Base-by-base conservation (phyloP, 2,797 vertebrate genomes). In the Propithecus perrieri region DNA sequence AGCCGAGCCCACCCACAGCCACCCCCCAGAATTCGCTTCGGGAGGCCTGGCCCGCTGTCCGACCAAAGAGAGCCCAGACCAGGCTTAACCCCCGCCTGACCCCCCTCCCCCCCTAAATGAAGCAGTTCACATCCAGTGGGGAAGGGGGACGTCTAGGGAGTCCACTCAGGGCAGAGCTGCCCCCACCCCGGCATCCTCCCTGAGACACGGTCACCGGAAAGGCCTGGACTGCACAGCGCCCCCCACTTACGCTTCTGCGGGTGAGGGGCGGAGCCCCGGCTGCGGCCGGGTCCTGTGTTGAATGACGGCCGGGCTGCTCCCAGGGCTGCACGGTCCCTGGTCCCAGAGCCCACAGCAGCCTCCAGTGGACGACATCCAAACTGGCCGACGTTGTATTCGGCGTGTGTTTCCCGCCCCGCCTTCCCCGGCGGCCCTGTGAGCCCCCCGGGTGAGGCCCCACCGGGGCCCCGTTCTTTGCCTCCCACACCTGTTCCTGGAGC, bases 401-500 rank as follows among this genome's bases (percentile, higher is more conserved):
- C 11, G 0, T 48, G 50, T 15, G 17, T 26, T 10, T 10, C 24
- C 15, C 3, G 0, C 17, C 53, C 8, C 30, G 5, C 20, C 30
- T 8, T 15, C 22, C 75, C 22, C 10, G 11, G 50, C 1, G 33
- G 28, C 7, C 12, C 38, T 3, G 15, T 12, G 48, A 46, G 46
- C 28, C 41, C 14, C 0, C 48, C 2, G 33, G 10, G 4, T 5
- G 7, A 3, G n/a, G 24, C 24, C 50, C 8, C 28, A 53, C 50
- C 7, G 20, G 22, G 14, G 12, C 10, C 30, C 18, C 22, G 24
- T 48, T 22, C 76, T 63, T 17, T 38, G 12, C 57, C 33, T 57
- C 15, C 46, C 2, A 4, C 7, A 4, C 59, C 26, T 20, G 48
- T 22, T 30, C 2, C 20, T 26, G n/a, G 61, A 46, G 0, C 33